Evolutionary conservation across 2,888 invertebrate genomes (phyloP), one percentile per base, ranked within the genome.

Genomic region (Pyrocoelia pectoralis): DNA sequence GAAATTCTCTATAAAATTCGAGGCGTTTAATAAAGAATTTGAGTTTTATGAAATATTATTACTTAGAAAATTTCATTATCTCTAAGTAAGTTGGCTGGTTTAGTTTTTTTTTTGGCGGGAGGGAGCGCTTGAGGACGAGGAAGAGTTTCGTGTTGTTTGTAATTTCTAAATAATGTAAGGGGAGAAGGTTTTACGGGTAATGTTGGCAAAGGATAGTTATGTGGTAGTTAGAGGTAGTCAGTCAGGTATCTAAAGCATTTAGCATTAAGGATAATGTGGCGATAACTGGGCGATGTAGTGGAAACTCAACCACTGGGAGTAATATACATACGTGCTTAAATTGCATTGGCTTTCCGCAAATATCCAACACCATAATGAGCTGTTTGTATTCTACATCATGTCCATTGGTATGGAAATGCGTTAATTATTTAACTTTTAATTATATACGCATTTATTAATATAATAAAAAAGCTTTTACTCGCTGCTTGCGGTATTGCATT

Each of bases 371-470:
- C 67, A 63, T 66, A 71, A 71, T 70, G 68, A 69, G 69, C 62
- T 70, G 63, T 69, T 74, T 73, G 61, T 70, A 70, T 63, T 74
- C 70, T 40, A 74, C 73, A 67, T 53, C 38, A 62, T 49, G 17
- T 33, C 12, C 43, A 53, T 49, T 14, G 72, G 74, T 38, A 70
- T 75, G 13, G 74, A 74, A 59, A 75, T 66, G 24, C 69, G 68
- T 53, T 62, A 57, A 56, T 61, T 56, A 62, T 57, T 33, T 46
- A 9, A 17, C 18, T 17, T 46, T 46, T 46, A 46, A 46, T 46
- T 18, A 41, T 41, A 41, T 14, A 41, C 2, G 12, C 13, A 14
- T 1, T 5, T n/a, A n/a, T 17, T 15, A 46, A 46, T 17, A 43
- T 17, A 17, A 46, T 17, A 10, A 46, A 17, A 15, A 8, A 2